Evolutionary conservation across 2,113 vertebrate species (phyloP), one percentile per base, ranked within the genome.

Genomic region (Prunella fulvescens): DNA sequence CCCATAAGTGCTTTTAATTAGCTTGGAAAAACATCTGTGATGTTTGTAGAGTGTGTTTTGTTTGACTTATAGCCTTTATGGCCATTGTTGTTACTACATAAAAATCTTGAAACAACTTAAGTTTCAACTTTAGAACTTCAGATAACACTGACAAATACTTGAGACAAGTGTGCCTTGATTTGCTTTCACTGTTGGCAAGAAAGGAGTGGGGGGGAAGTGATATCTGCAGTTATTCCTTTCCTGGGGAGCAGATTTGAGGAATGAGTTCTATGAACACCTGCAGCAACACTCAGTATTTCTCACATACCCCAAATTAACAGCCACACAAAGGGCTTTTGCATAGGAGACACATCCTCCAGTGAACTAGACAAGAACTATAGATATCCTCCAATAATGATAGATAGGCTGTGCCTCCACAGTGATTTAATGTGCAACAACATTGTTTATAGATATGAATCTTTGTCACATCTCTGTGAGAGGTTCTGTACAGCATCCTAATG

Each of bases 391-490:
- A 2, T 73, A 77, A 16, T 25, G 48, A 79, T 4, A 25, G 24
- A 35, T 35, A 19, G 25, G 29, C 15, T 70, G 12, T 33, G 25
- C 23, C 33, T 70, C 25, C 51, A 54, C 29, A 19, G 51, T 62
- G 61, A 42, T 58, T 77, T 81, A 42, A 29, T 74, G 64, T 54
- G 60, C 26, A 45, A 50, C 40, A 15, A 10, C 10, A 6, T 12
- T 50, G 17, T 66, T 80, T 42, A 16, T 14, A 51, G 60, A 5
- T 28, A 39, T 3, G 64, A 58, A 61, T 73, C 72, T 53, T 85
- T 72, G 82, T 64, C 51, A 35, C 3, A 4, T 35, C 39, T n/a
- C 4, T 4, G 3, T 6, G 23, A 1, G 3, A 0, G 0, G 8
- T 44, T 76, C 54, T 81, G 54, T 56, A 18, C 39, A 40, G 67